Base-by-base conservation (phyloP, 92 coral and sea anemone species). In the Parazoanthus atlanticus region DNA sequence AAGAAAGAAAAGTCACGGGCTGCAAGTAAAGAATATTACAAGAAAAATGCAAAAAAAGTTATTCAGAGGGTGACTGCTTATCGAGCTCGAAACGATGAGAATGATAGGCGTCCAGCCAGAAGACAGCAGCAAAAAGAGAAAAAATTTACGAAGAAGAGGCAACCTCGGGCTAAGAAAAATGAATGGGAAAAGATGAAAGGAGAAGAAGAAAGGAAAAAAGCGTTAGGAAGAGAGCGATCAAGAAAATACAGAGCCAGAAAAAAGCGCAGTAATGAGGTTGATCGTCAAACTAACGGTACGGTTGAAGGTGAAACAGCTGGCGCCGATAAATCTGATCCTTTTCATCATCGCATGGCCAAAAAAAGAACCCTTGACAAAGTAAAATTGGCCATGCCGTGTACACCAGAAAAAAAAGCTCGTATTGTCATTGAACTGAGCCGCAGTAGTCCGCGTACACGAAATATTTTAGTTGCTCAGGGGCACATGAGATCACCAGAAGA, bases 191-290 rank as follows among this genome's bases (percentile, higher is more conserved):
- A 78, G 81, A 78, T 41, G 64, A 78, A 78, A 43, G 28, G 21
- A 78, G 81, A 78, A 25, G 65, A 78, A 25, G 65, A 78, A 33
- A 43, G 47, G 81, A 78, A 78, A 46, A 78, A 78, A 78, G 81
- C n/a, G 23, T 41, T 43, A 29, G 43, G 61, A 41, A 78, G 81
- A 78, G 61, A 41, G 81, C 65, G 34, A 78, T 78, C 64, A 43
- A 56, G 47, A 43, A 78, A 43, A 78, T 78, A 78, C 65, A 78
- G 81, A 78, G 81, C 43, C 6, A 56, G 64, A 58, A 41, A 43
- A 76, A 78, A 78, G 64, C 7, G 47, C 47, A 41, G 47, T 5
- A 41, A 8, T 41, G 7, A 41, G 10, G 7, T 41, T 6, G 47
- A 41, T 41, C 47, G 47, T 41, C 47, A 41, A 41, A 41, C 47